Evolutionary conservation across 2,113 vertebrate genomes (phyloP).

Genomic region (Rhea pennata): DNA sequence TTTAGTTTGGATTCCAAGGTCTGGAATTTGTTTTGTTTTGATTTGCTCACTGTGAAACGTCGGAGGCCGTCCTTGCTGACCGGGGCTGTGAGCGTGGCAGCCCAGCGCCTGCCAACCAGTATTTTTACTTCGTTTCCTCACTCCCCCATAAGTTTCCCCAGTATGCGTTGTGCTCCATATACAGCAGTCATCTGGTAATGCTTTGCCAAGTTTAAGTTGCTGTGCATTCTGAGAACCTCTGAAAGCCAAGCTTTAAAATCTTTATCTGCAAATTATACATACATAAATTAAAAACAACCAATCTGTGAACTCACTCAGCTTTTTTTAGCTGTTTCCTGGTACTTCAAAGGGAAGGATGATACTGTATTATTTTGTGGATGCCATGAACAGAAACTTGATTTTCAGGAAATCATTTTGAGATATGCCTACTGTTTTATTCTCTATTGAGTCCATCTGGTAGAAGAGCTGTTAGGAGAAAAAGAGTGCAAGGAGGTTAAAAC

Average conservation of each 20-base stretch:
- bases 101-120: rapidly evolving
- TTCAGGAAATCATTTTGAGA: neutral
- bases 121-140: neutral
- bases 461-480: conserved; percentile 15
- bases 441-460: neutral
- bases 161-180: neutral
- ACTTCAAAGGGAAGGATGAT: neutral
- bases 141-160: neutral
- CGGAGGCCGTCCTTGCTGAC: neutral
- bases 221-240: neutral
- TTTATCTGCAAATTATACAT: rapidly evolving
- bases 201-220: neutral
- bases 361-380: neutral
- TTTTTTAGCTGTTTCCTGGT: neutral
- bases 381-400: neutral
- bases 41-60: neutral
- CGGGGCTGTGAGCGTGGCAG: rapidly evolving
- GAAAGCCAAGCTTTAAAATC: neutral
- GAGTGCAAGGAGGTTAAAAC: neutral
- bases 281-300: neutral
- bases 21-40: neutral
- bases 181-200: neutral
- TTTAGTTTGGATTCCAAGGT: neutral
- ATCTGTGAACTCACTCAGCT: neutral
- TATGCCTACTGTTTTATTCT: neutral